Percentiles rank a stretch among this genome's conserved stretches.
Evolutionary conservation across 2,888 invertebrate genomes (phyloP).

Genomic region (Ctenicera cuprea): DNA sequence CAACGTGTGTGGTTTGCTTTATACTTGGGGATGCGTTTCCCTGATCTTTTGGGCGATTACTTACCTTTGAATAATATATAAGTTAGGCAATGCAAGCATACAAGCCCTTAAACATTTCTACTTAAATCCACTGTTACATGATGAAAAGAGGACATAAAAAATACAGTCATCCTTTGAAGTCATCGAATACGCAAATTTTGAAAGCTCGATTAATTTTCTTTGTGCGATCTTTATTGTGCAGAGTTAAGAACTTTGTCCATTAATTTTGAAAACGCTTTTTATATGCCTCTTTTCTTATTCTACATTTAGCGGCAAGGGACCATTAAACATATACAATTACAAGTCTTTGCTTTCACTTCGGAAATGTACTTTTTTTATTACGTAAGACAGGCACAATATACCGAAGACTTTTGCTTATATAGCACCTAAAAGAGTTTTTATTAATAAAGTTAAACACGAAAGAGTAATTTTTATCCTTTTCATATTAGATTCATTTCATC

Average conservation of each 20-base stretch:
- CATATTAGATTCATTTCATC: neutral
- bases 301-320: constrained; percentile 10
- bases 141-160: constrained; percentile 32
- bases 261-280: constrained; percentile 39
- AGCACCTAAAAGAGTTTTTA: constrained; percentile 7
- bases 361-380: constrained; percentile 23
- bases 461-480: constrained; percentile 4
- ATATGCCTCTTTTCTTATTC: constrained; percentile 27
- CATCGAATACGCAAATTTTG: constrained; percentile 39
- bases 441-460: constrained; percentile 18
- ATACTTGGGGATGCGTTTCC: neutral
- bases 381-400: constrained; percentile 5
- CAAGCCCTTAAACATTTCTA: constrained; percentile 31
- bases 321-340: constrained; percentile 31
- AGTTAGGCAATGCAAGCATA: constrained; percentile 11
- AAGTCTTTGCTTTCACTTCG: constrained; percentile 24
- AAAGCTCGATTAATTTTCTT: constrained; percentile 44
- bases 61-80: constrained; percentile 21
- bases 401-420: neutral
- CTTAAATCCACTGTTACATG: constrained; percentile 19
- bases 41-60: constrained; percentile 9
- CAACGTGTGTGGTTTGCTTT: too few species aligned
- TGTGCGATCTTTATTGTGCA: constrained; percentile 38
- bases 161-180: constrained; percentile 37
- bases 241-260: constrained; percentile 35